Conservation (phyloP, 2,113 vertebrate genomes). For the Barnardius zonarius region DNA sequence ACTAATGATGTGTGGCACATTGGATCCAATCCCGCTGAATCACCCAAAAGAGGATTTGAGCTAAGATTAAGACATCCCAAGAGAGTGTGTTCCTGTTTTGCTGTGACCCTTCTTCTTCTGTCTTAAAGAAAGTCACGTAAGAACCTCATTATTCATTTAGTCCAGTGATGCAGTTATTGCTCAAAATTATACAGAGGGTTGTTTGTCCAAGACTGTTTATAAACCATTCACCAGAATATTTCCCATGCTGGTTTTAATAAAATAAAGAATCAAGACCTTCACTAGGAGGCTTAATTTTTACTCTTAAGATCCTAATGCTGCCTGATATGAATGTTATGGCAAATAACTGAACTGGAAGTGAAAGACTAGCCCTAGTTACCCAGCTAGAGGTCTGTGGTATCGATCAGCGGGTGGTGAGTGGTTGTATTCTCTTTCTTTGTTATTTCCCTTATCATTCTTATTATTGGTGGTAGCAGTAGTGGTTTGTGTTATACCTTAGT, state of each 20-base stretch:
- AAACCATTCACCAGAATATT: background rate
- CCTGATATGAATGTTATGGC: background rate
- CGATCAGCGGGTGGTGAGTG: too few relatives aligned
- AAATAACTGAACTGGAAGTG: background rate
- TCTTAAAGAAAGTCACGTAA: background rate
- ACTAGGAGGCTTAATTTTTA: background rate
- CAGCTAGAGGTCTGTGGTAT: background rate
- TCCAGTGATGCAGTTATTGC: background rate
- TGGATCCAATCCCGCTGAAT: background rate
- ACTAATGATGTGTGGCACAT: background rate
- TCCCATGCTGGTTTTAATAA: background rate
- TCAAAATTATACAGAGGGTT: background rate
- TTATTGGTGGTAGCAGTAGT: too few relatives aligned
- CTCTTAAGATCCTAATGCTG: background rate
- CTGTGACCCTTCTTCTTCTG: background rate
- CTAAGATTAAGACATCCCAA: background rate
- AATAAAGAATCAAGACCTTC: background rate
- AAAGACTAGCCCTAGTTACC: background rate
- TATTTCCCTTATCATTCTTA: too few relatives aligned
- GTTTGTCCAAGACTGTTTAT: background rate
- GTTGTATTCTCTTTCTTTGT: too few relatives aligned
- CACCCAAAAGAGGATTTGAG: background rate
- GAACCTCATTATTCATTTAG: background rate
- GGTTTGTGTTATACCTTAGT: too few relatives aligned
- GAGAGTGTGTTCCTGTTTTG: background rate